Evolutionary conservation across 1,140 invertebrate species (phyloP).

Genomic region (Bombyx mori): ASM3026992v2 NC_085110.1:7295501-7296000

Average conservation of each 20-base stretch:
- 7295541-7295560: conserved; percentile 28
- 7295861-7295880: conserved; percentile 58
- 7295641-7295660: conserved; percentile 60
- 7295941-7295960: conserved; percentile 54
- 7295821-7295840: conserved; percentile 34
- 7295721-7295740: conserved; percentile 57
- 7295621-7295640: conserved; percentile 55
- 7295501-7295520: conserved; percentile 44
- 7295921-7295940: conserved; percentile 62
- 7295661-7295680: conserved; percentile 63
- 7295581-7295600: conserved; percentile 22
- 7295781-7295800: conserved; percentile 42
- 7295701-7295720: conserved; percentile 43
- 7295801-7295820: conserved; percentile 31
- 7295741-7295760: conserved; percentile 46
- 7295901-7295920: conserved; percentile 56
- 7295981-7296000: conserved; percentile 61
- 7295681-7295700: conserved; percentile 44
- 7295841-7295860: conserved; percentile 49
- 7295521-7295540: conserved; percentile 42
- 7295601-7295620: conserved; percentile 53
- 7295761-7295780: conserved; percentile 49
- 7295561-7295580: conserved; percentile 31
- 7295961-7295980: conserved; percentile 62
- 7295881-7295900: conserved; percentile 25